phyloP scores from a whole-genome alignment of 1,140 invertebrate species.

The Drosophila eugracilis region DNA sequence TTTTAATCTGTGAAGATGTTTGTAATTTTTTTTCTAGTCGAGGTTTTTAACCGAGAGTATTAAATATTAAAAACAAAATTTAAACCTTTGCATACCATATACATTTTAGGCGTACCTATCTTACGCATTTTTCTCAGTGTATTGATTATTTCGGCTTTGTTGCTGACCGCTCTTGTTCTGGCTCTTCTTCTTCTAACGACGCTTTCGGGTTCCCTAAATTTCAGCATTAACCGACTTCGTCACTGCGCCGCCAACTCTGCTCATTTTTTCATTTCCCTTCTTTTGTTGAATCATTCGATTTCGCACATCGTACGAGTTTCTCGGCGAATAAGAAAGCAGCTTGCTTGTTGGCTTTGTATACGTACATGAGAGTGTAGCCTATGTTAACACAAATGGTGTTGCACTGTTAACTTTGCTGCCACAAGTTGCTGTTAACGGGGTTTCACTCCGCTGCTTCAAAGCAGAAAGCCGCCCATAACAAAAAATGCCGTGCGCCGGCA shows the following conservation, averaged over 20 bases:
- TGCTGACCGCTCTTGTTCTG: slow-evolving; percentile 32
- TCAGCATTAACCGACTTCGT: slow-evolving; percentile 37
- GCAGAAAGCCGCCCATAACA: slow-evolving; percentile 30
- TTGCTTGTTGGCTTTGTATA: slow-evolving; percentile 20
- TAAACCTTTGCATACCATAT: no score
- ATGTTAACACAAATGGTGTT: slow-evolving; percentile 54
- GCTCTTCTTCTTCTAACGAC: slow-evolving; percentile 36
- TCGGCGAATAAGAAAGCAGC: slow-evolving; percentile 73
- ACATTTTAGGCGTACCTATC: no score
- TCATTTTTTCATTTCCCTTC: slow-evolving; percentile 47
- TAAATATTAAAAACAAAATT: no score
- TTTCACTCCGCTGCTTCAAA: slow-evolving; percentile 54
- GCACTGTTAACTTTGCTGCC: slow-evolving; percentile 46
- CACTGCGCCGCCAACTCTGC: slow-evolving; percentile 3
- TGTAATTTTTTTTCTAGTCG: no score
- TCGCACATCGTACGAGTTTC: slow-evolving; percentile 75
- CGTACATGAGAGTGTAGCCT: slow-evolving; percentile 33
- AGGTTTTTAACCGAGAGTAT: no score
- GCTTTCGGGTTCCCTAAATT: slow-evolving; percentile 43
- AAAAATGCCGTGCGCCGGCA: slow-evolving; percentile 23
- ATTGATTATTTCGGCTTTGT: slow-evolving; percentile 13
- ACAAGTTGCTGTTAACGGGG: slow-evolving; percentile 45
- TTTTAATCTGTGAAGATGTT: no score
- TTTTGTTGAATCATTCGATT: slow-evolving; percentile 66
- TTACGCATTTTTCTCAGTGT: slow-evolving; percentile 1